These are phyloP conservation scores for Drosophila peninsularis DNA, from an alignment of 2,888 invertebrate species.

Conservation along the genomic window DNA sequence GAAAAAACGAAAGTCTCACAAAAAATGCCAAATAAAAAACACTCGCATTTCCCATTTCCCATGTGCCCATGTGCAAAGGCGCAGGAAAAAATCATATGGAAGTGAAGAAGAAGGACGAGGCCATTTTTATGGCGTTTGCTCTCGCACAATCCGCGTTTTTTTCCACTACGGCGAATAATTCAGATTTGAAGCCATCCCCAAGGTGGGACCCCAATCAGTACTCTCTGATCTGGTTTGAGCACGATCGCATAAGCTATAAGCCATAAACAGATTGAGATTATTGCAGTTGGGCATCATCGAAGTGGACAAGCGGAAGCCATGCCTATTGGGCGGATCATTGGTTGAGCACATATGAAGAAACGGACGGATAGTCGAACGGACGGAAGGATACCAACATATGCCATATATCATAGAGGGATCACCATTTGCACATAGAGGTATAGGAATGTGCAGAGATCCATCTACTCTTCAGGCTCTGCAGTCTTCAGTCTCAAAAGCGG, in stretches of 20 bases:
- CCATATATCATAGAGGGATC: too few species aligned
- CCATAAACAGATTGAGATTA: too few species aligned
- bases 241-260: background rate
- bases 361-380: too few species aligned
- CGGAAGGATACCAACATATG: too few species aligned
- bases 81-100: constrained; percentile 4
- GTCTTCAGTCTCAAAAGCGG: too few species aligned
- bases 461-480: too few species aligned
- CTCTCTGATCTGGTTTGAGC: background rate
- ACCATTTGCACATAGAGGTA: too few species aligned
- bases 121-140: constrained; percentile 11
- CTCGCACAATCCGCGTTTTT: constrained; percentile 12
- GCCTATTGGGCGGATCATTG: background rate
- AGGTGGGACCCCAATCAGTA: background rate
- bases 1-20: constrained; percentile 15
- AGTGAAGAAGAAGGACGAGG: background rate
- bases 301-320: too few species aligned
- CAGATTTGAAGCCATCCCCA: constrained; percentile 28
- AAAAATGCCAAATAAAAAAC: constrained; percentile 16
- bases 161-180: constrained; percentile 28
- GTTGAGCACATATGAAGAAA: too few species aligned
- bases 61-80: constrained; percentile 37
- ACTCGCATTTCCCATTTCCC: background rate
- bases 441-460: background rate
- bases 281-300: too few species aligned